Evolutionary conservation across 2,888 invertebrate genomes (phyloP), one percentile per base, ranked within the genome.

Genomic region (Diabrotica balteata): DNA sequence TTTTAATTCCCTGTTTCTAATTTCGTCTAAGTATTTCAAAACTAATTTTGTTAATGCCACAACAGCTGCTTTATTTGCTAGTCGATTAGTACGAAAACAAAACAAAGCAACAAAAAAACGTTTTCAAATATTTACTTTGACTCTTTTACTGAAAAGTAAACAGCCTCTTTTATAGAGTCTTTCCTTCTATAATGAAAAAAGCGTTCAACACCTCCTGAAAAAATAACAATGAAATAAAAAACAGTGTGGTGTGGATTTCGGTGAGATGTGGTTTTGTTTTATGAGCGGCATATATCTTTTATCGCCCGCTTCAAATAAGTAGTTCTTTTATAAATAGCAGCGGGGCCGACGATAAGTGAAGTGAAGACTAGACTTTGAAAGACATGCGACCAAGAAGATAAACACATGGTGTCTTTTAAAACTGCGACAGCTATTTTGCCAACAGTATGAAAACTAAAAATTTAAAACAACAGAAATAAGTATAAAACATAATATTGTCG

Each of bases 221-320:
- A 57, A 63, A 63, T 57, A 63, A 63, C 63, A 57, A 57, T 42
- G 60, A 63, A 62, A 62, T 54, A 54, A 63, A 52, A 63, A 63
- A 63, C 55, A 63, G 42, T 32, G 42, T 55, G 32, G 63, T 63
- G 55, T 63, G 47, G 55, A 63, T 63, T 55, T 53, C 55, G 47
- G 11, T 55, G 43, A 55, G 55, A 32, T 42, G 63, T 50, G 63
- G 63, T 49, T 63, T 57, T 57, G 55, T 63, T 63, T 63, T 63
- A 63, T 50, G 63, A 57, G 55, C 49, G 11, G 42, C 49, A 55
- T 63, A 63, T 63, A 63, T 63, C 63, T 45, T 63, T 63, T 63
- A 63, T 57, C 63, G 63, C 63, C 45, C 17, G 55, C 50, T 50
- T 57, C 55, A 50, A 55, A 63, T 63, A 63, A 49, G 55, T 51